Conservation (phyloP, 2,888 invertebrate species). For the Villa cingulata region DNA sequence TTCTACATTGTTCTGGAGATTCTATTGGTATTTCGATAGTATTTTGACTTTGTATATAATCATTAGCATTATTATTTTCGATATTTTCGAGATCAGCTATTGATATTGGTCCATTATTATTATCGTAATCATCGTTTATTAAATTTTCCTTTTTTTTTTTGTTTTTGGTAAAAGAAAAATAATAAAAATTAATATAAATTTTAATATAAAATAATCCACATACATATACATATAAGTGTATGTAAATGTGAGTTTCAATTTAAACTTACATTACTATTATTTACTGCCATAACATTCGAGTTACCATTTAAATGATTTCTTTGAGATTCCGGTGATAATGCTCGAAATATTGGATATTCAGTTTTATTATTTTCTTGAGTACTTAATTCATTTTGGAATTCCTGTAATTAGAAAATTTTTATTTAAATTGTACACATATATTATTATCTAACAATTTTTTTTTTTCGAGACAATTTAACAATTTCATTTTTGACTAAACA, state of each 20-base stretch:
- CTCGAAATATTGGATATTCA: conserved; percentile 18
- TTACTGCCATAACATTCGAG: conserved; percentile 5
- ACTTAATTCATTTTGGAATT: conserved; percentile 18
- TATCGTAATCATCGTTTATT: conserved; percentile 26
- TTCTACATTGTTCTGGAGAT: neutral
- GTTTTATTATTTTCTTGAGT: conserved; percentile 13
- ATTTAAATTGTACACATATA: too few species aligned
- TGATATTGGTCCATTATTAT: conserved; percentile 44
- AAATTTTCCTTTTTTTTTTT: conserved; percentile 15
- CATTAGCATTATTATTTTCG: conserved; percentile 42
- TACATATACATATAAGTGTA: neutral
- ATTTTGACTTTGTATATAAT: conserved; percentile 32
- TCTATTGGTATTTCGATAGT: conserved; percentile 11
- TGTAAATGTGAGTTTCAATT: neutral
- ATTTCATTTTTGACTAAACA: too few species aligned
- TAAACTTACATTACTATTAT: conserved; percentile 11
- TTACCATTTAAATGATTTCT: conserved; percentile 4
- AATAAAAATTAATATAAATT: neutral
- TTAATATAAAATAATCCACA: neutral
- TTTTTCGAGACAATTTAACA: too few species aligned
- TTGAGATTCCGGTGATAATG: conserved; percentile 14
- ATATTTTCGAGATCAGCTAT: conserved; percentile 44
- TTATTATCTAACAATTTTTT: too few species aligned
- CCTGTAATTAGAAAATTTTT: conserved; percentile 13
- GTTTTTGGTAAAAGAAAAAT: too few species aligned